Base-by-base conservation (phyloP, 2,888 invertebrate species). In the Sphinx pinastri region DNA sequence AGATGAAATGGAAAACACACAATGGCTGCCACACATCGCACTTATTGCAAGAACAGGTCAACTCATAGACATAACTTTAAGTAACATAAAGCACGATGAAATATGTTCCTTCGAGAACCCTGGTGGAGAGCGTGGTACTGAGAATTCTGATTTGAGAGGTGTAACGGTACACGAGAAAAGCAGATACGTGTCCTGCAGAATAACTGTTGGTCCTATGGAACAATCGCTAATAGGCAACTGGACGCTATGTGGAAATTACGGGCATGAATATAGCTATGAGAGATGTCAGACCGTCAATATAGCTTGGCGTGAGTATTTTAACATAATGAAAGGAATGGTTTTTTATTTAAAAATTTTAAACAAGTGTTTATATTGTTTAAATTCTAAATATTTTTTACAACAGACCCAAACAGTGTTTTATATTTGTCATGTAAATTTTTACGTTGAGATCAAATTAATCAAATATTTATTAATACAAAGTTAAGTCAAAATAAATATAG, bases 121-220 rank as follows among this genome's bases (percentile, higher is more conserved):
- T 2, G 66, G 70, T 2, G 73, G 74, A 45, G 14, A 71, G 45
- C 25, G 63, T 49, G 67, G 72, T 55, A 71, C 71, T 31, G 45
- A 51, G 2, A 47, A 47, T 10, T 16, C 11, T 16, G 49, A 70
- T 11, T 69, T 74, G 57, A 68, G 71, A 38, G 79, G 78, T 7
- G 77, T 83, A 7, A 75, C 59, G 0, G 66, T 73, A 57, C 77
- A 76, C 14, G 66, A 66, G 5, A 75, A 72, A 49, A 82, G 78
- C 71, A 71, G 75, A 25, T 81, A 75, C 67, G 82, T 80, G 13
- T 79, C 81, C 5, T 82, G 82, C 70, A 76, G 81, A 60, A 73
- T 82, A 16, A 82, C 79, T 52, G 73, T 83, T 67, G 81, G 81
- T 0, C 80, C 81, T 12, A 80, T 83, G 76, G 71, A 71, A 25